A percentile compares a stretch with the other conserved stretches of the same genome.
phyloP scores from a whole-genome alignment of 2,113 vertebrate genomes.

The Pseudopipra pipra region DNA sequence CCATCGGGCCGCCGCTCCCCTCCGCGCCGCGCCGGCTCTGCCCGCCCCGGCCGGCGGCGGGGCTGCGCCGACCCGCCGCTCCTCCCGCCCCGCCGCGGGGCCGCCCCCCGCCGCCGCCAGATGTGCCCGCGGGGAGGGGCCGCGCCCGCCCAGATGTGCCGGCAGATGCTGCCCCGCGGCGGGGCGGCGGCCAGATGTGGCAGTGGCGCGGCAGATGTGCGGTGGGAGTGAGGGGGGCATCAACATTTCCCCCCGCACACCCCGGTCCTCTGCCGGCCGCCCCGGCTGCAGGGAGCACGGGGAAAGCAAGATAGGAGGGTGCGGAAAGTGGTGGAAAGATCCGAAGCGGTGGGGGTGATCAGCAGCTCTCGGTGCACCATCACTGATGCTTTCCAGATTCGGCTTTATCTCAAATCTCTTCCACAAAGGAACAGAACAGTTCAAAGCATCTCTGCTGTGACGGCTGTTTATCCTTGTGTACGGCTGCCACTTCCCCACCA shows the following conservation, averaged over 20 bases:
- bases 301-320: no score
- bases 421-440: neutral
- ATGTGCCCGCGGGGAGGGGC: no score
- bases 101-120: no score
- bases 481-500: neutral
- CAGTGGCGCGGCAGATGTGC: neutral
- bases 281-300: no score
- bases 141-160: neutral
- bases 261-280: neutral
- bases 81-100: no score
- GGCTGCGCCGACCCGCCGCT: no score
- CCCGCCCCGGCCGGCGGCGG: no score
- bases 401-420: slow-evolving; percentile 21
- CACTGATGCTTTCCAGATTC: slow-evolving; percentile 46
- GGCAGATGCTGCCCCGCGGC: neutral
- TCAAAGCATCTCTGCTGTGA: slow-evolving; percentile 25
- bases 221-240: neutral
- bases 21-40: slow-evolving; percentile 17
- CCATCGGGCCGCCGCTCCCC: slow-evolving; percentile 57
- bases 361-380: neutral
- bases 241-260: neutral
- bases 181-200: neutral
- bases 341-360: neutral
- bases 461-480: neutral
- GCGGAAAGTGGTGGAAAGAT: neutral